Conservation (phyloP, 1,140 invertebrate genomes). For the Frieseomelitta varia region DNA sequence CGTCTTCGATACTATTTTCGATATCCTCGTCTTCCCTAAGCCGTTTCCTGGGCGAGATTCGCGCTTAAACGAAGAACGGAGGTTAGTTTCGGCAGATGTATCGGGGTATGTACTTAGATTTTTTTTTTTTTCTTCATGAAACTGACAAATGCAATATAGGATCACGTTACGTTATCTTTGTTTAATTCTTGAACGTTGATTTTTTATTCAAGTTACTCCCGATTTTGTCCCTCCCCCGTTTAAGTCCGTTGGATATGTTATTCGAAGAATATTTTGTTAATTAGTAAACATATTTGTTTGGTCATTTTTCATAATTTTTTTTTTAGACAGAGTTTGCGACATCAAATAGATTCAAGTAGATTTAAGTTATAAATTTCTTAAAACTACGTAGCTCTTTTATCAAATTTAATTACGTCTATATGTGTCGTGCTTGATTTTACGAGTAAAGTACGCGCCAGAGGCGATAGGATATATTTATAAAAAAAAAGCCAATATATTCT, state of each 20-base stretch:
- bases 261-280: not conserved
- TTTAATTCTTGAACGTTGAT: not conserved
- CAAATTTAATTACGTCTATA: not conserved
- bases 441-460: not conserved
- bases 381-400: not conserved
- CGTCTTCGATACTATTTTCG: slow-evolving; percentile 69
- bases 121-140: not conserved
- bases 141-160: not conserved
- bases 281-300: not conserved
- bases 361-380: too few relatives aligned
- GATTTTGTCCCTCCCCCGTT: not conserved
- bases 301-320: not conserved
- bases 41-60: slow-evolving; percentile 42
- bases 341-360: too few relatives aligned
- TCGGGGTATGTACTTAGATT: slow-evolving; percentile 30
- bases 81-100: slow-evolving; percentile 65
- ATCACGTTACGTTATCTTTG: not conserved
- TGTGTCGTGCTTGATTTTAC: not conserved
- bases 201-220: too few relatives aligned
- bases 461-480: not conserved
- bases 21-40: slow-evolving; percentile 48
- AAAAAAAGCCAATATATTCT: too few relatives aligned
- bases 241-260: not conserved
- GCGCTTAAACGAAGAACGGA: slow-evolving; percentile 46
- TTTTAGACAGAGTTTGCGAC: not conserved